Evolutionary conservation across 2,797 vertebrate genomes (phyloP), one percentile per base, ranked within the genome.

Genomic region (Tinamus major): DNA sequence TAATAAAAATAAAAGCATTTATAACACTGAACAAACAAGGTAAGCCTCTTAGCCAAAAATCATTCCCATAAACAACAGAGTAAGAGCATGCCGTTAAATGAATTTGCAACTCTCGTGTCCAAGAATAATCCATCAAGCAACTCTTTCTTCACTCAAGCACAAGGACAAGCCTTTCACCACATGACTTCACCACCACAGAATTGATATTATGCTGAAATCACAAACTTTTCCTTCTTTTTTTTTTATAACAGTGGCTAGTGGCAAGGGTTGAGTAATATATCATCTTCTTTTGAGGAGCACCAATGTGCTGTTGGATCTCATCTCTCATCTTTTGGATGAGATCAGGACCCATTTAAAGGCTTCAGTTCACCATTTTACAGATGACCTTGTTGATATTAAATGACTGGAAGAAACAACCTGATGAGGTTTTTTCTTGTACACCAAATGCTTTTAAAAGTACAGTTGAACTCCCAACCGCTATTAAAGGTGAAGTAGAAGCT

Each of bases 1-100:
- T 94, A 92, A 88, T 81, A 49, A 90, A 92, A 87, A 17, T 58
- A 79, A 85, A 84, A 91, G 82, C 70, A 58, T 31, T 48, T 48
- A 27, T 69, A 79, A 71, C 13, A 33, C 1, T 2, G 53, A 76
- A 81, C 35, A 92, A 77, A 72, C 26, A 49, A 86, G 13, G 51
- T 19, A 90, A 85, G 69, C 3, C 5, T 9, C 0, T 1, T 10
- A 63, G 48, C 33, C 68, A 79, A 64, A 51, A 84, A 74, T 29
- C 2, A 4, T 33, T 79, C 67, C 35, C 35, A 58, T 35, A 77
- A 92, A 83, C 58, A 80, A 83, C 21, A 29, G 85, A 84, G 39
- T 33, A 59, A 90, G 37, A 69, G 33, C 31, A 58, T 29, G 76
- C 61, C 24, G 23, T 70, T 35, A 76, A 79, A 90, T 14, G 19